These are phyloP conservation scores for Halictus rubicundus DNA, from an alignment of 1,140 invertebrate species.

Conservation along the genomic window DNA sequence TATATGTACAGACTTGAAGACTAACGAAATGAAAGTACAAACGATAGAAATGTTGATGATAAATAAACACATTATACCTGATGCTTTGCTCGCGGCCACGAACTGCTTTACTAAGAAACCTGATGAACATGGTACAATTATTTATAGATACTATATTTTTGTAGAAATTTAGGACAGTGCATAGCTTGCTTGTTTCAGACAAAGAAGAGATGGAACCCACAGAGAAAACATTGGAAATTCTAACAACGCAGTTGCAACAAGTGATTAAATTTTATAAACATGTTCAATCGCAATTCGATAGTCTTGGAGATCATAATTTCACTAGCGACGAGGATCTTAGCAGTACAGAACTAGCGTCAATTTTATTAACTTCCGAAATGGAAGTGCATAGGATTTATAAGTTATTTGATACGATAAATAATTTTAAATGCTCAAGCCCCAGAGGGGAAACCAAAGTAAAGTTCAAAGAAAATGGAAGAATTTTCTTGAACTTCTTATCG, in stretches of 20 bases:
- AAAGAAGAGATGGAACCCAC: slow-evolving; percentile 69
- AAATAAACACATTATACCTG: slow-evolving; percentile 82
- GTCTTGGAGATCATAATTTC: slow-evolving; percentile 71
- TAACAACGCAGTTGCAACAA: slow-evolving; percentile 71
- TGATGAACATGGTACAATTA: slow-evolving; percentile 58
- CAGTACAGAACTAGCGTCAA: slow-evolving; percentile 60
- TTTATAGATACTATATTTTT: slow-evolving; percentile 1
- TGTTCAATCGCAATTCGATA: slow-evolving; percentile 69
- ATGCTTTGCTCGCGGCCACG: slow-evolving; percentile 81
- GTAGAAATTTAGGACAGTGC: background rate
- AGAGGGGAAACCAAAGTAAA: slow-evolving; percentile 71
- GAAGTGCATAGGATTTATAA: slow-evolving; percentile 73
- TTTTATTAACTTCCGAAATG: slow-evolving; percentile 70
- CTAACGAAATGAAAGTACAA: slow-evolving; percentile 86
- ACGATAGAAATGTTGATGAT: slow-evolving; percentile 86
- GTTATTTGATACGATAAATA: slow-evolving; percentile 66
- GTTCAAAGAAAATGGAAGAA: slow-evolving; percentile 74
- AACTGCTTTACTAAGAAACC: slow-evolving; percentile 78
- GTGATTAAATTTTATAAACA: slow-evolving; percentile 78
- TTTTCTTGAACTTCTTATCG: slow-evolving; percentile 79
- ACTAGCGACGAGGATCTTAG: slow-evolving; percentile 59
- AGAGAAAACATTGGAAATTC: slow-evolving; percentile 68
- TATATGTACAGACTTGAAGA: slow-evolving; percentile 86
- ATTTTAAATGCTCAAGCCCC: slow-evolving; percentile 52
- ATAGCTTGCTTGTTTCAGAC: slow-evolving; percentile 32